Percentiles rank a stretch among this genome's conserved stretches.
These are phyloP conservation scores for Myotis findleyi DNA, from an alignment of 2,797 vertebrate genomes.

Conservation along the genomic window DNA sequence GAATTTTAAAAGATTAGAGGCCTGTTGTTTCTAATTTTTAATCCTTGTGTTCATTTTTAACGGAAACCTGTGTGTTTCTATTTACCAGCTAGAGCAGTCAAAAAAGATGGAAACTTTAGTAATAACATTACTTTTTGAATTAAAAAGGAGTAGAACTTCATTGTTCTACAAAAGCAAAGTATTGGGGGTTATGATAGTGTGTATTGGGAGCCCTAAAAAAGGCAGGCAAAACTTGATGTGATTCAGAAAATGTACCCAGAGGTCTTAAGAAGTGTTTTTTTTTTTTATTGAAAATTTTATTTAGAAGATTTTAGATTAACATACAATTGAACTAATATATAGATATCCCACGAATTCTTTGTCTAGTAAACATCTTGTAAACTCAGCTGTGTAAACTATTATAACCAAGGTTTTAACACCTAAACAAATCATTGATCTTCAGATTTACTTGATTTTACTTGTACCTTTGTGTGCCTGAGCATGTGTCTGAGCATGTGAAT, in stretches of 20 bases:
- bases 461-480: too few species aligned
- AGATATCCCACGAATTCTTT: neutral
- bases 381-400: neutral
- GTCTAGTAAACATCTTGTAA: neutral
- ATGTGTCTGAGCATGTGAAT: too few species aligned
- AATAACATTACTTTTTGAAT: neutral
- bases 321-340: neutral
- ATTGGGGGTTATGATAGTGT: neutral
- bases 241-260: neutral
- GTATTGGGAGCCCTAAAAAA: neutral
- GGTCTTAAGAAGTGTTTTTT: neutral
- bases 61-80: neutral
- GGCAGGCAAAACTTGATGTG: neutral
- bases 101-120: neutral
- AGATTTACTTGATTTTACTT: neutral
- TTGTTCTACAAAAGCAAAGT: neutral
- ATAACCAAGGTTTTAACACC: neutral
- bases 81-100: neutral
- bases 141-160: neutral
- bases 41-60: neutral
- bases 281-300: neutral
- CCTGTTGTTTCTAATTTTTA: neutral
- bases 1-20: neutral
- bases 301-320: neutral
- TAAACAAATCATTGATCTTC: neutral